A percentile compares a stretch with the other conserved stretches of the same genome.
These are phyloP conservation scores for Lineus longissimus DNA, from an alignment of 1,140 invertebrate genomes.

Conservation along the genomic window DNA sequence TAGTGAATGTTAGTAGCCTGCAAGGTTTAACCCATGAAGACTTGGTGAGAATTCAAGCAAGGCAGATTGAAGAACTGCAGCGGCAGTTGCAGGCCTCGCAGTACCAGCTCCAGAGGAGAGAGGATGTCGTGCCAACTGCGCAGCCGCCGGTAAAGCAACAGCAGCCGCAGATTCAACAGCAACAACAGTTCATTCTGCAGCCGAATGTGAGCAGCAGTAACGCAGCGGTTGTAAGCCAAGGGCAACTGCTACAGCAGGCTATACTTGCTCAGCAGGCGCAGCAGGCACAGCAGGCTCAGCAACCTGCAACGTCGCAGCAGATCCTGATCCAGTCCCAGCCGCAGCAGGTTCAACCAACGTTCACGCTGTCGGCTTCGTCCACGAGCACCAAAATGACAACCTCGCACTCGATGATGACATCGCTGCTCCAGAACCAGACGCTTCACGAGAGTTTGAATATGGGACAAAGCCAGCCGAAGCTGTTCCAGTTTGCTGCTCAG, in stretches of 20 bases:
- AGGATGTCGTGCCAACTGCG: slow-evolving; percentile 30
- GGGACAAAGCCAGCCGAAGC: slow-evolving; percentile 24
- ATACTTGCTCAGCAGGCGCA: slow-evolving; percentile 51
- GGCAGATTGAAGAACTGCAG: slow-evolving; percentile 82
- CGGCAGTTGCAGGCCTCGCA: slow-evolving; percentile 63
- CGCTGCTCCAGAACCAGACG: slow-evolving; percentile 21
- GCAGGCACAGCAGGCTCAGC: slow-evolving; percentile 69
- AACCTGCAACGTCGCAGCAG: slow-evolving; percentile 52
- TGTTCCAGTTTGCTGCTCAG: slow-evolving; percentile 11
- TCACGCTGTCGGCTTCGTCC: slow-evolving; percentile 22
- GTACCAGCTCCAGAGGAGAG: slow-evolving; percentile 36
- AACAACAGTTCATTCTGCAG: slow-evolving; percentile 7
- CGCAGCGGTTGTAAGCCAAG: background rate
- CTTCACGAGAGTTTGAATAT: slow-evolving; percentile 33
- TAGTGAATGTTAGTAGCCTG: background rate
- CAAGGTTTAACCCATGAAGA: slow-evolving; percentile 60
- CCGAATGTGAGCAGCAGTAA: background rate
- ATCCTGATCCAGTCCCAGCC: slow-evolving; percentile 59
- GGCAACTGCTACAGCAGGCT: background rate
- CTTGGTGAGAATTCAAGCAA: slow-evolving; percentile 71
- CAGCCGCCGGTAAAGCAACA: slow-evolving; percentile 34
- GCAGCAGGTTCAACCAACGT: background rate
- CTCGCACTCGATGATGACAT: too few species aligned
- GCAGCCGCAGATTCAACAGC: slow-evolving; percentile 25
- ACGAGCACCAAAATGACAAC: slow-evolving; percentile 17